A percentile compares a stretch with the other conserved stretches of the same genome.
These are phyloP conservation scores for Scomber colias DNA, from an alignment of 2,113 vertebrate species.

Conservation along the genomic window DNA sequence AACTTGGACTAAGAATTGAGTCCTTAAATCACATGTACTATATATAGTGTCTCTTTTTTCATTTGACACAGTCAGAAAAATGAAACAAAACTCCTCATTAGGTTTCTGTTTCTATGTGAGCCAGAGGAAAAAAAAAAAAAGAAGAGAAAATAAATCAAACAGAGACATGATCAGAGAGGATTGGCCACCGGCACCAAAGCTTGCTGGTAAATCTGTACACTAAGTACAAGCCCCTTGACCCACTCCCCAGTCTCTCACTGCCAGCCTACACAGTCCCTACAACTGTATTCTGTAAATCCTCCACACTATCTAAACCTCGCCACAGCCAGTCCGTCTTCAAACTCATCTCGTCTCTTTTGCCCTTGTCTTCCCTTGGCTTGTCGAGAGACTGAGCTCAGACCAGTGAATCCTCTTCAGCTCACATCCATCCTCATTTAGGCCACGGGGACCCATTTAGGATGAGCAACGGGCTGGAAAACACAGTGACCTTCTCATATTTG, in stretches of 20 bases:
- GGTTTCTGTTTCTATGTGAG: conserved; percentile 6
- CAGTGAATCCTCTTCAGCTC: conserved; percentile 59
- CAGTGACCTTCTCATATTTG: conserved; percentile 78
- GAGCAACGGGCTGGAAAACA: conserved; percentile 76
- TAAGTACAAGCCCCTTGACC: conserved; percentile 42
- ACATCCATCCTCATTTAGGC: conserved; percentile 79
- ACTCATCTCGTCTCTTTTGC: conserved; percentile 51
- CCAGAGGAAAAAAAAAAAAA: not conserved
- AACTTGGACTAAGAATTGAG: conserved; percentile 11
- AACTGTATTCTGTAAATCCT: conserved; percentile 52
- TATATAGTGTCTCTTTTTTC: not conserved
- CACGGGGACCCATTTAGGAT: conserved; percentile 68
- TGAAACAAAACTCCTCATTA: conserved; percentile 22
- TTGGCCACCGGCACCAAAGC: conserved; percentile 5
- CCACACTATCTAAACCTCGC: conserved; percentile 37
- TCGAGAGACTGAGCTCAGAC: conserved; percentile 54
- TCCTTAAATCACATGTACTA: not conserved
- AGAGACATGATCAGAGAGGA: conserved; percentile 45
- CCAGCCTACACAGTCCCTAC: conserved; percentile 37
- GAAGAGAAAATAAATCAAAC: conserved; percentile 5
- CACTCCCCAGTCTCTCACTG: conserved; percentile 12
- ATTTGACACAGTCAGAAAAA: not conserved
- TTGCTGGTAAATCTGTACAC: conserved; percentile 48
- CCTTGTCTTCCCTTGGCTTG: conserved; percentile 56
- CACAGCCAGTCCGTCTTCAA: conserved; percentile 28